These are phyloP conservation scores for Platysteira castanea DNA, from an alignment of 2,113 vertebrate genomes.

Conservation along the genomic window DNA sequence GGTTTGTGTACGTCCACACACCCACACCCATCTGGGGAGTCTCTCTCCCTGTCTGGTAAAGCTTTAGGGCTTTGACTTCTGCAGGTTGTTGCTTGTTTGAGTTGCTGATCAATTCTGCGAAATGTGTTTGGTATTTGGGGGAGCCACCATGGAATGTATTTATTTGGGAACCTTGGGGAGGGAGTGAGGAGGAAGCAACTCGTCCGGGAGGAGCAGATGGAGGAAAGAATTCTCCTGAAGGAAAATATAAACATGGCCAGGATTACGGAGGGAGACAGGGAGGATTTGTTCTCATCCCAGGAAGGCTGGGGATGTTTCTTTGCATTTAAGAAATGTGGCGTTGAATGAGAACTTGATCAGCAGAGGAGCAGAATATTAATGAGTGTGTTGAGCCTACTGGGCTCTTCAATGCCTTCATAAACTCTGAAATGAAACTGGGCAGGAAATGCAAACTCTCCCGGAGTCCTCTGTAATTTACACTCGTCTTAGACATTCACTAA, in stretches of 20 bases:
- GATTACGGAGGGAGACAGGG: background rate
- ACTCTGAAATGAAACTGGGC: background rate
- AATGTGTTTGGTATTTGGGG: background rate
- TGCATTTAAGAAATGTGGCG: background rate
- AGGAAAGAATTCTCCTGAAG: background rate
- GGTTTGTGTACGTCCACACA: background rate
- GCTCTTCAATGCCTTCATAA: background rate
- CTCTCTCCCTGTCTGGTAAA: background rate
- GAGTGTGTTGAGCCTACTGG: background rate
- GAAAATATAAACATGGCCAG: background rate
- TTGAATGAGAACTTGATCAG: background rate
- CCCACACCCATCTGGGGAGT: background rate
- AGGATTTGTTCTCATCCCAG: conserved; percentile 8
- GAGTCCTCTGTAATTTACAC: background rate
- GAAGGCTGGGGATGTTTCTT: background rate
- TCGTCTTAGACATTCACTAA: background rate
- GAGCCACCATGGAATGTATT: background rate
- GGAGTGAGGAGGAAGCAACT: background rate
- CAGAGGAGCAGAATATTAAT: background rate
- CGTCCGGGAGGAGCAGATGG: background rate
- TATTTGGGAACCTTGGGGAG: background rate
- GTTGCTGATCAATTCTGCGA: background rate
- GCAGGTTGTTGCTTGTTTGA: background rate
- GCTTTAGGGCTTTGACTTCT: background rate
- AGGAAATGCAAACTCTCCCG: background rate